Conservation (phyloP, 2,797 vertebrate species). For the Selene dorsalis region DNA sequence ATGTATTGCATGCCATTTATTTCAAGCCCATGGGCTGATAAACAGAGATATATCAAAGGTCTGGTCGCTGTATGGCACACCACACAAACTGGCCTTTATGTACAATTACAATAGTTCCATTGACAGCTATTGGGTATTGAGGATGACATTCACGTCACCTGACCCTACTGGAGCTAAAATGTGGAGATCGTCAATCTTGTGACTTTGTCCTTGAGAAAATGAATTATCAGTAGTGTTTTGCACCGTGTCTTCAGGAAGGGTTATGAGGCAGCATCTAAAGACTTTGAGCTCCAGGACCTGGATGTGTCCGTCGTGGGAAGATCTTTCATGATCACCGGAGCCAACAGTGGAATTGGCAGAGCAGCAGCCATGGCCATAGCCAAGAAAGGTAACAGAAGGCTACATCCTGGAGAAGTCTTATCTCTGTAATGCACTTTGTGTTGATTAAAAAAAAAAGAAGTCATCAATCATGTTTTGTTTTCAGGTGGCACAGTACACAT, state of each 20-base stretch:
- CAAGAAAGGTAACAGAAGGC: conserved; percentile 75
- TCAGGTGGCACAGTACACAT: conserved; percentile 84
- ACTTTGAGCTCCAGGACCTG: conserved; percentile 76
- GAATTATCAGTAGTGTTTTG: background rate
- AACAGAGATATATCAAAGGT: conserved; percentile 24
- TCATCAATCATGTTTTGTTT: conserved; percentile 6
- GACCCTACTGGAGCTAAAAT: conserved; percentile 6
- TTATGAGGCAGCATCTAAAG: conserved; percentile 74
- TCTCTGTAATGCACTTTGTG: background rate
- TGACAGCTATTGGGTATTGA: conserved; percentile 63
- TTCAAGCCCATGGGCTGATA: background rate
- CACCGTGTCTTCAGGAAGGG: conserved; percentile 68
- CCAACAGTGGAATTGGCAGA: conserved; percentile 84
- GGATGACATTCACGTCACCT: conserved; percentile 36
- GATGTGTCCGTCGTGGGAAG: conserved; percentile 80
- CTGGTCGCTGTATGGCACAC: conserved; percentile 58
- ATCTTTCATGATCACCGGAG: conserved; percentile 84
- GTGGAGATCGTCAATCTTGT: background rate
- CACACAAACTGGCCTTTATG: conserved; percentile 69
- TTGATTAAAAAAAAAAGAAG: background rate
- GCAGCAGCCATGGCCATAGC: conserved; percentile 80
- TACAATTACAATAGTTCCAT: conserved; percentile 69
- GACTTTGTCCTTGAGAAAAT: background rate
- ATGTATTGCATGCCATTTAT: conserved; percentile 16
- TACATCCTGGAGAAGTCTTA: conserved; percentile 16